phyloP scores from a whole-genome alignment of 2,888 invertebrate species.

The Thymelicus lineola region DNA sequence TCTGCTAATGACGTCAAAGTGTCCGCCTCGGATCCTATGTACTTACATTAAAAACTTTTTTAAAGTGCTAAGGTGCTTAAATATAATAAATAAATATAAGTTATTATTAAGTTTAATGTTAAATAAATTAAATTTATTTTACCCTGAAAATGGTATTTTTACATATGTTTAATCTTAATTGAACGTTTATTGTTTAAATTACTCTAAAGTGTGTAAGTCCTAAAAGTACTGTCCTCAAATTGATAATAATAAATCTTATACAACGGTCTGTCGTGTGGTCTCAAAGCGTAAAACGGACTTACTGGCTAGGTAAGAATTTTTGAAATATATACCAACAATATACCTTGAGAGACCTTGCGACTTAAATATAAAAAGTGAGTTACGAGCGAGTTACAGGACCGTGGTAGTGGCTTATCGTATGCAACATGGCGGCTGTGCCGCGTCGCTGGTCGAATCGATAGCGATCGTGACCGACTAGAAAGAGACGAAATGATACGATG shows the following conservation, averaged over 20 bases:
- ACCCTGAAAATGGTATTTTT: conserved; percentile 7
- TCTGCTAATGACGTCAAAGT: conserved; percentile 56
- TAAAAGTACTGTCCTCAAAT: no score
- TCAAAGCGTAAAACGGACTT: no score
- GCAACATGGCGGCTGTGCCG: conserved; percentile 30
- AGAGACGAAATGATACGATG: background rate
- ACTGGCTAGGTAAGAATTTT: no score
- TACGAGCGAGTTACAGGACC: background rate
- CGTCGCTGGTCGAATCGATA: conserved; percentile 28
- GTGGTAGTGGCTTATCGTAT: conserved; percentile 16
- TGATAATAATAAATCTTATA: no score
- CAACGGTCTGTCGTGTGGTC: no score
- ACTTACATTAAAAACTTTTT: conserved; percentile 44
- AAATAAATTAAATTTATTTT: conserved; percentile 16
- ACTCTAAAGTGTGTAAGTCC: background rate
- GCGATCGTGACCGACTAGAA: conserved; percentile 26
- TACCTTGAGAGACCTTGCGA: background rate
- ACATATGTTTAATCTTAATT: background rate
- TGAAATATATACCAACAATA: no score
- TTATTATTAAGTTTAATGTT: conserved; percentile 5
- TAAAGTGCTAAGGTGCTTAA: conserved; percentile 22
- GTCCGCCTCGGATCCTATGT: conserved; percentile 51
- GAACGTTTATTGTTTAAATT: background rate
- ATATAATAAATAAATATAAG: no score
- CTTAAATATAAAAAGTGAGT: background rate